A percentile compares a stretch with the other conserved stretches of the same genome.
These are phyloP conservation scores for Dromaius novaehollandiae DNA, from an alignment of 2,113 vertebrate species.

Conservation along the genomic window DNA sequence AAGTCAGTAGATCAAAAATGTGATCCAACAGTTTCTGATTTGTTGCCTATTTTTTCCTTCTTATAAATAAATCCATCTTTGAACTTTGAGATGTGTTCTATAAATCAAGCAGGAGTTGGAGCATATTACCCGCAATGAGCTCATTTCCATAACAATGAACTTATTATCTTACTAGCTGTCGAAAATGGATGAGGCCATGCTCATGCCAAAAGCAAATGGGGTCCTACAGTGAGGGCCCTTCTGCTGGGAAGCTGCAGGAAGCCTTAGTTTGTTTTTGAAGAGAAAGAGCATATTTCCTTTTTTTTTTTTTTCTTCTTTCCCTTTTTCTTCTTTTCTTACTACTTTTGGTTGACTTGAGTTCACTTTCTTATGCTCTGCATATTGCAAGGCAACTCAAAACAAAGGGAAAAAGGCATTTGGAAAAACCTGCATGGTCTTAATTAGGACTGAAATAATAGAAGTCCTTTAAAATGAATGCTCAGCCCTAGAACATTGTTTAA, in stretches of 20 bases:
- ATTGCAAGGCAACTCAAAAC: neutral
- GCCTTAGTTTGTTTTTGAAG: neutral
- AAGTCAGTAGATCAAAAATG: neutral
- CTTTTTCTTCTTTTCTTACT: neutral
- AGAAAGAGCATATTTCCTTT: neutral
- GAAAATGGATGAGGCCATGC: neutral
- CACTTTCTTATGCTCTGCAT: neutral
- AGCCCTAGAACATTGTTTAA: neutral
- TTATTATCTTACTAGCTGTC: neutral
- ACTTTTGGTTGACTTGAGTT: neutral
- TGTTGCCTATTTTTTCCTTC: neutral
- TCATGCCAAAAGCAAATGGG: neutral
- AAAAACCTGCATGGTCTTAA: neutral
- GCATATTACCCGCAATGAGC: neutral
- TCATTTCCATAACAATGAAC: neutral
- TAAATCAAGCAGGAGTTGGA: neutral
- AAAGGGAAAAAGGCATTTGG: neutral
- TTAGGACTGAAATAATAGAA: neutral
- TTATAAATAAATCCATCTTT: neutral
- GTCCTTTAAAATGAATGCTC: neutral
- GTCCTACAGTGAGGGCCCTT: rapidly evolving
- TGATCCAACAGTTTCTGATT: neutral
- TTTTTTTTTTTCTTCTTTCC: neutral
- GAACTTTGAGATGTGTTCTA: neutral
- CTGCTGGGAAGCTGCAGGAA: neutral